Conservation (phyloP, 1,140 invertebrate species). For the Limonius californicus region DNA sequence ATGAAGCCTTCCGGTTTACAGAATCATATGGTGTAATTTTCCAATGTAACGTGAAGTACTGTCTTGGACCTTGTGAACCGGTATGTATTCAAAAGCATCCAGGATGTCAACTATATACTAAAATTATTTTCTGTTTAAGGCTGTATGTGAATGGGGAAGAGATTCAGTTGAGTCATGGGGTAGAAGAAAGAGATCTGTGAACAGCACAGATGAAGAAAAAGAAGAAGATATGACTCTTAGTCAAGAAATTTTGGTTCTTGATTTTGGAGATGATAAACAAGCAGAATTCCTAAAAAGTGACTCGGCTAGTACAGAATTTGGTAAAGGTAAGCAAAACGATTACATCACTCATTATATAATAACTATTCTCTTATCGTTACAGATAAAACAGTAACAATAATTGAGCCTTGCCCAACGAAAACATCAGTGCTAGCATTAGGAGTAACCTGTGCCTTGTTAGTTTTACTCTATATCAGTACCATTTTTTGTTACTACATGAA, state of each 20-base stretch:
- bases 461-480: conserved; percentile 86
- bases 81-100: conserved; percentile 64
- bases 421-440: conserved; percentile 82
- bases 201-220: conserved; percentile 54
- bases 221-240: conserved; percentile 90
- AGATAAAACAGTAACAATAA: conserved; percentile 83
- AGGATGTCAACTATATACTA: no score
- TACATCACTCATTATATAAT: not conserved
- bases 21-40: conserved; percentile 96
- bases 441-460: conserved; percentile 82
- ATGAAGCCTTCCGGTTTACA: conserved; percentile 93
- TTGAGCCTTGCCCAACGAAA: conserved; percentile 86
- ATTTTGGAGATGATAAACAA: conserved; percentile 85
- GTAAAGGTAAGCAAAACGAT: conserved; percentile 63
- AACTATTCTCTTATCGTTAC: conserved; percentile 42
- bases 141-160: conserved; percentile 82
- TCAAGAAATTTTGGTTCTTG: conserved; percentile 88
- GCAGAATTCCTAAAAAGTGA: conserved; percentile 74
- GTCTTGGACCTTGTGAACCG: conserved; percentile 89
- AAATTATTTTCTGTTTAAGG: conserved; percentile 50
- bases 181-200: conserved; percentile 73
- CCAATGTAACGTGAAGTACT: conserved; percentile 96
- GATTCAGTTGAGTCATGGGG: conserved; percentile 88
- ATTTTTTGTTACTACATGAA: conserved; percentile 89
- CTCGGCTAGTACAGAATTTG: conserved; percentile 69